Percentiles rank a stretch among this genome's conserved stretches.
These are phyloP conservation scores for Todiramphus saurophagus DNA, from an alignment of 2,113 vertebrate genomes.

Conservation along the genomic window DNA sequence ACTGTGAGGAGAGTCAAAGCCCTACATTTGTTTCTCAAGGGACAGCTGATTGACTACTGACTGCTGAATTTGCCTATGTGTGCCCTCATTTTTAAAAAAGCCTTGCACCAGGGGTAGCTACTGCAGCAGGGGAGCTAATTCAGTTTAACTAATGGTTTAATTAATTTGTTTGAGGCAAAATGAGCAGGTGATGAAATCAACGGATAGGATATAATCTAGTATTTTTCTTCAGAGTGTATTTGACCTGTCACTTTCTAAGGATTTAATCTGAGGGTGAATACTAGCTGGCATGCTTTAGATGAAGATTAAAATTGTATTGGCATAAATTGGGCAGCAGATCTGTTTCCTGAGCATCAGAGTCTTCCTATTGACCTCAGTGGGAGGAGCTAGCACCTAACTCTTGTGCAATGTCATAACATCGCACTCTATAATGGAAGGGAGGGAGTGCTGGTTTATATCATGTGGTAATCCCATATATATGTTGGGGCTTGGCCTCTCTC, in stretches of 20 bases:
- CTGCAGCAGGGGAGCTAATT: neutral
- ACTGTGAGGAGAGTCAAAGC: neutral
- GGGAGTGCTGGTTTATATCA: neutral
- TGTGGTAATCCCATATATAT: neutral
- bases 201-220: neutral
- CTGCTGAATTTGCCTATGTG: neutral
- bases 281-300: fast-evolving
- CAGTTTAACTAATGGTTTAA: neutral
- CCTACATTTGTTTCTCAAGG: neutral
- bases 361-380: neutral
- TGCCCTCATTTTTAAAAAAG: neutral
- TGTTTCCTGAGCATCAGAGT: neutral
- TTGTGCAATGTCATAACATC: no score
- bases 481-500: neutral
- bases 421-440: neutral
- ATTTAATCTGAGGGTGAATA: neutral
- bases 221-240: neutral
- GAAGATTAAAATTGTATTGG: neutral
- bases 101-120: neutral
- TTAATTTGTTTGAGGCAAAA: neutral
- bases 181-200: neutral
- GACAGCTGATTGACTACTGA: neutral
- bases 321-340: neutral
- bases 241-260: neutral
- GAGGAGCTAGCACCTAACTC: neutral